Conservation (phyloP, 1,140 invertebrate species). For the Myzus persicae region DNA sequence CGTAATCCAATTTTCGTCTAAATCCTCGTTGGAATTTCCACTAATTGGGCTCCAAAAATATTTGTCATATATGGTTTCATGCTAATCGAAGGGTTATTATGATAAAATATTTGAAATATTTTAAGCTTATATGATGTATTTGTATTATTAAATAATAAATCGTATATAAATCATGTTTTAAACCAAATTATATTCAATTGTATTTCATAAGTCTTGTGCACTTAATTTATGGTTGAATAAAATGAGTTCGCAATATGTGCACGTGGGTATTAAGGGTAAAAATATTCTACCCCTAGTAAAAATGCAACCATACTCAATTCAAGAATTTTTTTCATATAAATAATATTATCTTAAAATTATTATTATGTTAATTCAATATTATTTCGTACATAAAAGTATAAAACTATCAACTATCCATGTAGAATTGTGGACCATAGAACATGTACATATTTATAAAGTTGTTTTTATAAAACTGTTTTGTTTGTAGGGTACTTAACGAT, state of each 20-base stretch:
- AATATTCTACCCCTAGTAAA: neutral
- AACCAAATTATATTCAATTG: conserved; percentile 25
- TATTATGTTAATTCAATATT: neutral
- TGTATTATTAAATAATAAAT: neutral
- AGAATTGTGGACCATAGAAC: neutral
- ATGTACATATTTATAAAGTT: too few species aligned
- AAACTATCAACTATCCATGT: neutral
- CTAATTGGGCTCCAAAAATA: conserved; percentile 28
- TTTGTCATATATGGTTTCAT: neutral
- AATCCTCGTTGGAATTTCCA: conserved; percentile 35
- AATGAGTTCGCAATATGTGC: neutral
- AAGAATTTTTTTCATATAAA: neutral
- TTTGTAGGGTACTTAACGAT: too few species aligned
- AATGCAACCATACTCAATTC: neutral
- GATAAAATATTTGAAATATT: conserved; percentile 31
- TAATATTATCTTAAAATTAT: neutral
- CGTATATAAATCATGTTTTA: neutral
- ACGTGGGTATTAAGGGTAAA: neutral
- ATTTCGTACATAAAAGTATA: neutral
- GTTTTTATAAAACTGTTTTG: too few species aligned
- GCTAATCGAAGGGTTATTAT: neutral
- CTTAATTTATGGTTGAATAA: neutral
- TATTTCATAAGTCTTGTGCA: conserved; percentile 12
- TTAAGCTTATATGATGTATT: neutral
- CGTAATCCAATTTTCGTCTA: conserved; percentile 32